These are phyloP conservation scores for Steinernema khuongi DNA, from an alignment of 1,140 invertebrate species.

Conservation along the genomic window DNA sequence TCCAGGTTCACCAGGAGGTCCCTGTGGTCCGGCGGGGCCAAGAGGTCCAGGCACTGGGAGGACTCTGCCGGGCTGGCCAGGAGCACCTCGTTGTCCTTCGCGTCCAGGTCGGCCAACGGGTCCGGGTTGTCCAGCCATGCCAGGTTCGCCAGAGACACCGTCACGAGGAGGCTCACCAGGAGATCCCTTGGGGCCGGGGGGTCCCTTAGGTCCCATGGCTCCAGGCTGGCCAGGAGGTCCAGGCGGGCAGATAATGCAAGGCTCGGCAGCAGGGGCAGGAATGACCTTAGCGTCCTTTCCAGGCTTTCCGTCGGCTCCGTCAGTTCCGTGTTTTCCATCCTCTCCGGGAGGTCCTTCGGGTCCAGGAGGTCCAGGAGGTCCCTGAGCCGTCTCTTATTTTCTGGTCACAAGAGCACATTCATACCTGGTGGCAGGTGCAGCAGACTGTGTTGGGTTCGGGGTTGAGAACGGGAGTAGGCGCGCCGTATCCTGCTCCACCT, in stretches of 20 bases:
- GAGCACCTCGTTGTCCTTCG: conserved; percentile 57
- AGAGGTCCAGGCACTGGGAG: conserved; percentile 57
- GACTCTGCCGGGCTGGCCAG: conserved; percentile 51
- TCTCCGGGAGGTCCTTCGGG: conserved; percentile 49
- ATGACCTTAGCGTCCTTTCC: conserved; percentile 44
- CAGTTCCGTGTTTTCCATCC: conserved; percentile 52
- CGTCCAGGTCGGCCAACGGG: conserved; percentile 54
- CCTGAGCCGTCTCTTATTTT: not conserved
- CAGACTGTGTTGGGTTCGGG: conserved; percentile 27
- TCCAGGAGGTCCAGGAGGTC: conserved; percentile 50
- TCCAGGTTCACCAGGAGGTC: conserved; percentile 39
- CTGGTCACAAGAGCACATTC: not conserved
- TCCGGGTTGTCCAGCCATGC: conserved; percentile 55
- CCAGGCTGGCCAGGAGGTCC: conserved; percentile 52
- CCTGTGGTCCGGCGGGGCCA: conserved; percentile 44
- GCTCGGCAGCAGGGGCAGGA: conserved; percentile 44
- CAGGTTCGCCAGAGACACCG: conserved; percentile 38
- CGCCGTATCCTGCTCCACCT: conserved; percentile 25
- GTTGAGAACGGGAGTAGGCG: not conserved
- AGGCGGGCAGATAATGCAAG: conserved; percentile 56
- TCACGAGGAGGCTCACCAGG: conserved; percentile 37
- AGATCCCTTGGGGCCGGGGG: conserved; percentile 36
- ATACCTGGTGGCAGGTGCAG: conserved; percentile 54
- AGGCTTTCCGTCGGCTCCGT: conserved; percentile 47
- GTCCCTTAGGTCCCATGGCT: conserved; percentile 44